Base-by-base conservation (phyloP, 2,797 vertebrate species). In the Artibeus lituratus region DNA sequence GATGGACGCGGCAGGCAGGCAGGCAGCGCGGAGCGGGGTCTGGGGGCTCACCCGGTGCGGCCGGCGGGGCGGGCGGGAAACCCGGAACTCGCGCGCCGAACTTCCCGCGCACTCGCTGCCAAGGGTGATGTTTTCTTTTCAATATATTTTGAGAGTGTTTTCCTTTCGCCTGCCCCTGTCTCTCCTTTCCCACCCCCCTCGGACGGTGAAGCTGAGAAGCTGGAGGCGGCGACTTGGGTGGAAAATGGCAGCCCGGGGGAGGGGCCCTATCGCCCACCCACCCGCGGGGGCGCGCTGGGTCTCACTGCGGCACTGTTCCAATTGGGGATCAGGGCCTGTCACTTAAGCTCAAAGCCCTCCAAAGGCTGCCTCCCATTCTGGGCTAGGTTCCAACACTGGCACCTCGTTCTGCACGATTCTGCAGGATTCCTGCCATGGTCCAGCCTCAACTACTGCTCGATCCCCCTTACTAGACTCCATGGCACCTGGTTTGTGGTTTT, bases 1-100 rank as follows among this genome's bases (percentile, higher is more conserved):
- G 69, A 16, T 12, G 3, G 73, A 16, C 47, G 26, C 11, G 37
- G 90, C 91, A 14, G 12, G 37, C 47, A 14, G 12, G 37, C 47
- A 0, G 18, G 84, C 70, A 1, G 80, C 15, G 67, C 42, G 7
- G 57, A 4, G 47, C 69, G 1, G 85, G 44, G 69, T 29, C 74
- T 4, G 67, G 81, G 94, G 94, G 89, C 96, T 96, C 96, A 94
- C 96, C 88, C 51, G 62, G 21, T 35, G 92, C 51, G 32, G 85
- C 65, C 21, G 51, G 87, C 49, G 65, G 55, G 93, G 59, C 74
- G 55, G 83, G 86, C 82, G 85, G 74, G 92, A 18, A 44, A 72
- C 39, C 95, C 96, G 94, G 96, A 97, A 97, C 96, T 97, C 57
- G 81, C 42, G 93, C 77, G 73, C 94, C 2, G 29, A 85, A 94